phyloP scores from a whole-genome alignment of 2,113 vertebrate genomes.

The Seriola aureovittata region DNA sequence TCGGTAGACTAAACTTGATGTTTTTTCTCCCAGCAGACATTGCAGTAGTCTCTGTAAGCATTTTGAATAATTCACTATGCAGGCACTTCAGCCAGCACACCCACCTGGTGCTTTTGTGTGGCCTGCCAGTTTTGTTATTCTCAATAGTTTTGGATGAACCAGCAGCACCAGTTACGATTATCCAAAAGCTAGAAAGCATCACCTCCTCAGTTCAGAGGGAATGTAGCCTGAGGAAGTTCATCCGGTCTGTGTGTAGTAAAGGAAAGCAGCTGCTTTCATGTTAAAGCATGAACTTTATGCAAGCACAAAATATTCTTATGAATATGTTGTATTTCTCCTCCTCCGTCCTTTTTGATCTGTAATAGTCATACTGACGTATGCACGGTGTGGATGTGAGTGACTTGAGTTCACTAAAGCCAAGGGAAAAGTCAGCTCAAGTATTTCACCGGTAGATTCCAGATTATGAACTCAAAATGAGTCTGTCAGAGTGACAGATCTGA shows the following conservation, averaged over 20 bases:
- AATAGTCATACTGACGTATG: neutral
- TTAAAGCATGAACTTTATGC: neutral
- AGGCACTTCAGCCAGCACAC: slow-evolving; percentile 39
- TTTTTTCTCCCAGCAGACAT: slow-evolving; percentile 33
- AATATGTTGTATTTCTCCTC: neutral
- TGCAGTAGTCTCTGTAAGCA: slow-evolving; percentile 15
- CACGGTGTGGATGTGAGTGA: neutral
- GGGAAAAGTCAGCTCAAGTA: neutral
- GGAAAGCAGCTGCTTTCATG: slow-evolving; percentile 26
- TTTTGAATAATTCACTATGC: slow-evolving; percentile 50
- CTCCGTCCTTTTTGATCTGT: slow-evolving; percentile 3
- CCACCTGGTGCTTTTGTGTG: slow-evolving; percentile 47
- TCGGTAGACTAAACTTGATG: slow-evolving; percentile 69
- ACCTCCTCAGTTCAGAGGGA: slow-evolving; percentile 7
- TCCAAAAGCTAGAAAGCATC: neutral
- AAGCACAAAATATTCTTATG: neutral
- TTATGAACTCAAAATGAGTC: slow-evolving; percentile 3
- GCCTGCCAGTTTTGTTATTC: slow-evolving; percentile 29
- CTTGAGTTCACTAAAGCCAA: neutral
- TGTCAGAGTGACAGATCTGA: neutral
- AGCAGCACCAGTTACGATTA: slow-evolving; percentile 7
- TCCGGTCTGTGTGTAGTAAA: neutral
- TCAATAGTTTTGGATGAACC: slow-evolving; percentile 40
- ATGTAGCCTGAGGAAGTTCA: slow-evolving; percentile 10
- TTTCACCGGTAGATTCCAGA: slow-evolving; percentile 17